phyloP scores from a whole-genome alignment of 2,113 vertebrate genomes.

The Rhinopomastus cyanomelas region DNA sequence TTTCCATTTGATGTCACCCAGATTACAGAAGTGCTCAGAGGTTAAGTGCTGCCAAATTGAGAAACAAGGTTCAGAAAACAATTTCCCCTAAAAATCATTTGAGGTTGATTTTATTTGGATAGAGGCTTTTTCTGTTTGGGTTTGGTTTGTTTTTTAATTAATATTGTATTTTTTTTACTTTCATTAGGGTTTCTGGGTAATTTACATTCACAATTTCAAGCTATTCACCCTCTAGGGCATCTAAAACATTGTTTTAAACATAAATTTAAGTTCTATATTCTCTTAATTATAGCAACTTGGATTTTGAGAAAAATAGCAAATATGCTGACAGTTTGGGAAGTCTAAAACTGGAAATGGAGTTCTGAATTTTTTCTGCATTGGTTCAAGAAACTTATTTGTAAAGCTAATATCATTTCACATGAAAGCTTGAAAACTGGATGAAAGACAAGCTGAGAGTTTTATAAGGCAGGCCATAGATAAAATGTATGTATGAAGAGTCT shows the following conservation, averaged over 20 bases:
- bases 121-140: background rate
- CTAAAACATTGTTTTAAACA: background rate
- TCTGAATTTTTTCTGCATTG: constrained; percentile 27
- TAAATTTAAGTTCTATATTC: background rate
- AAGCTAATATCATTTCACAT: constrained; percentile 13
- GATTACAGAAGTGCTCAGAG: background rate
- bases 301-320: constrained; percentile 23
- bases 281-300: background rate
- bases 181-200: background rate
- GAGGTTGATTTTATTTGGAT: background rate
- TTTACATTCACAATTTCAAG: background rate
- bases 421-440: background rate
- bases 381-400: constrained; percentile 16
- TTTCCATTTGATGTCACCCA: background rate
- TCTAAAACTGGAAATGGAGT: constrained; percentile 2
- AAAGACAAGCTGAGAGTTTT: background rate
- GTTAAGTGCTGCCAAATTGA: background rate
- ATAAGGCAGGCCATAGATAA: background rate
- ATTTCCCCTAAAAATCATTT: background rate
- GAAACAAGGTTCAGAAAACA: background rate
- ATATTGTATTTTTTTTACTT: background rate
- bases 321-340: background rate
- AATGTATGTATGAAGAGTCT: background rate
- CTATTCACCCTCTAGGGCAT: background rate
- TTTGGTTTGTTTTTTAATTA: background rate